Base-by-base conservation (phyloP, 2,888 invertebrate genomes). In the Morpho helenor region DNA sequence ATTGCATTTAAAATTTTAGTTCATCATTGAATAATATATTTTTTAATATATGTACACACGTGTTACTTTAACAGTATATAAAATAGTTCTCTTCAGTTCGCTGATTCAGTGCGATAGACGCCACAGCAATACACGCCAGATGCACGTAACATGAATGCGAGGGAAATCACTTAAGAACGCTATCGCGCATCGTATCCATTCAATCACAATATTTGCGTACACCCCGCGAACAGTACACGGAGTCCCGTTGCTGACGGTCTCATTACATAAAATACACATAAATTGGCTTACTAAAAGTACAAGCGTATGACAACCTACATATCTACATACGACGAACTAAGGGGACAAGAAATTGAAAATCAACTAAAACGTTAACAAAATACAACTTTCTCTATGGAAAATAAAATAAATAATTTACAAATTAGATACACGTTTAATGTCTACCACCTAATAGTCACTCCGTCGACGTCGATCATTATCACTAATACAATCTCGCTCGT, bases 301-400 rank as follows among this genome's bases (percentile, higher is more conserved):
- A 90, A 90, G 90, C 90, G 90, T 89, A 90, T 89, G 82, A 87
- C 77, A 84, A 82, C 84, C 89, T 89, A 90, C 76, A 77, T 75
- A 82, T 80, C 89, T 89, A 89, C 87, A 80, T 82, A 84, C 79
- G 85, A 82, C 85, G 85, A 85, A 85, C 83, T 87, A 87, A 86
- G 75, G 85, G 80, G 78, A 75, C 77, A 80, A 84, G 81, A 85
- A 77, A 82, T 84, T 83, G 81, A 77, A 89, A 87, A 89, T 88
- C 88, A 89, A 89, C 89, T 90, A 90, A 86, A 90, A 89, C 89
- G 87, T 90, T 89, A 90, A 90, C 88, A 90, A 89, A 90, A 89
- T 90, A 90, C 89, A 77, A 85, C 86, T 84, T 89, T 89, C 86
- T 89, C 89, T 89, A 89, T 89, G 82, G 87, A 89, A 88, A 89